Evolutionary conservation across 2,888 invertebrate genomes (phyloP).

Genomic region (Drosophila limbata): DNA sequence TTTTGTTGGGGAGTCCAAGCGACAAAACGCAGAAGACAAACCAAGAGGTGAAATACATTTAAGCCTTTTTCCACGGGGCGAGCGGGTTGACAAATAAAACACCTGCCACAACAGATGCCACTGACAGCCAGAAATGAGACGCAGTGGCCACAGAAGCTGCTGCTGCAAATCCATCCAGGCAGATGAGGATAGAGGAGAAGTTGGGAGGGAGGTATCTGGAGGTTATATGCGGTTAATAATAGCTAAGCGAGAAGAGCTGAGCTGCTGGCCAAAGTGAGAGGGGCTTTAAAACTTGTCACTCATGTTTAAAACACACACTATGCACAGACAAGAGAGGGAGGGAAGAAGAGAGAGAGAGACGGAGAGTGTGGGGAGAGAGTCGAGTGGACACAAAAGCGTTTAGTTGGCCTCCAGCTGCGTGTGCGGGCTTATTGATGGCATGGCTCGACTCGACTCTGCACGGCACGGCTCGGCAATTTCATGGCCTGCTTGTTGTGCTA

Average conservation of each 20-base stretch:
- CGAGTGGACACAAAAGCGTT: slow-evolving; percentile 45
- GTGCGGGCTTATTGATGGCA: slow-evolving; percentile 57
- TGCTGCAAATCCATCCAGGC: slow-evolving; percentile 25
- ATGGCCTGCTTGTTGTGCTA: slow-evolving; percentile 54
- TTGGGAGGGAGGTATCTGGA: neutral
- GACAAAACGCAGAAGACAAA: slow-evolving; percentile 44
- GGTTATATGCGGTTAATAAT: slow-evolving; percentile 75
- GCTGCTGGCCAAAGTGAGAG: slow-evolving; percentile 31
- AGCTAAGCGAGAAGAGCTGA: slow-evolving; percentile 54
- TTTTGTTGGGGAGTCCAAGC: slow-evolving; percentile 15
- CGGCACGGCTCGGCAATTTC: slow-evolving; percentile 47
- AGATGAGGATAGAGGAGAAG: neutral
- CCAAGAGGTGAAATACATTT: slow-evolving; percentile 52
- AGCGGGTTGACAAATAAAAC: slow-evolving; percentile 61
- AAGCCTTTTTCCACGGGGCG: slow-evolving; percentile 52
- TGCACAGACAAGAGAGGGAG: neutral
- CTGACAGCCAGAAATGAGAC: slow-evolving; percentile 36
- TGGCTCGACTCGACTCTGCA: slow-evolving; percentile 5
- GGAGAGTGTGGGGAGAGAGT: slow-evolving; percentile 2
- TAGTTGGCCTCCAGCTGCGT: slow-evolving; percentile 29
- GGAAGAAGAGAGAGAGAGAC: neutral
- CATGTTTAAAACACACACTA: slow-evolving; percentile 48
- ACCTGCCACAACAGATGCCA: slow-evolving; percentile 59
- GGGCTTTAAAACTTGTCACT: slow-evolving; percentile 70
- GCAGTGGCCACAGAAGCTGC: slow-evolving; percentile 24